Percentiles rank a stretch among this genome's conserved stretches.
Conservation (phyloP, 2,797 vertebrate species). For the Odontamblyopus lacepedii region DNA sequence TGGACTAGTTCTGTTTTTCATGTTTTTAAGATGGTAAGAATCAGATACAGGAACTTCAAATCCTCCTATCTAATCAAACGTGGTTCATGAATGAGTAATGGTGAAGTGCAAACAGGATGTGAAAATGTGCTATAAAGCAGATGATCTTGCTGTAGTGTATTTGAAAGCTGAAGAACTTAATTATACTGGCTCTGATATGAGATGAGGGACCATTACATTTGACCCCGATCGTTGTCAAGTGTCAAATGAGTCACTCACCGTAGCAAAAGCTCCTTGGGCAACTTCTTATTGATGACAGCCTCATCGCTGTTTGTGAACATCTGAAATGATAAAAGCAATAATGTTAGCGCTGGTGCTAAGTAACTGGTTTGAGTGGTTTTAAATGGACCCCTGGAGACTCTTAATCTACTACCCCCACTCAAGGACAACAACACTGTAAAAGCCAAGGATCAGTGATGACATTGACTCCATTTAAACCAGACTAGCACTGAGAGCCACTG, state of each 20-base stretch:
- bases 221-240: not conserved
- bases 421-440: conserved; percentile 32
- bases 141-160: not conserved
- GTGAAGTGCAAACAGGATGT: too few relatives aligned
- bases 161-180: not conserved
- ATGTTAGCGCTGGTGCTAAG: conserved; percentile 25
- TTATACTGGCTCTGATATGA: not conserved
- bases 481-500: conserved; percentile 19
- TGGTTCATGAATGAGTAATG: too few relatives aligned
- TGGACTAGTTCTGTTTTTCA: too few relatives aligned
- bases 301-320: conserved; percentile 99
- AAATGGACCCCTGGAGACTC: not conserved
- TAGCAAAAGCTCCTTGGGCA: conserved; percentile 96
- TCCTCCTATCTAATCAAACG: too few relatives aligned
- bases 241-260: conserved; percentile 79
- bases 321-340: conserved; percentile 71
- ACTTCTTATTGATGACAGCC: conserved; percentile 97
- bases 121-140: not conserved
- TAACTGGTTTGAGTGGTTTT: not conserved
- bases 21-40: too few relatives aligned
- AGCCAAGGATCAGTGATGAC: conserved; percentile 31
- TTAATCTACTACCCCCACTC: conserved; percentile 21
- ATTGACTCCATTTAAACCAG: not conserved
- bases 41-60: too few relatives aligned
- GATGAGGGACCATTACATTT: not conserved